Evolutionary conservation across 2,888 invertebrate genomes (phyloP).

Genomic region (Phengaris arion): DNA sequence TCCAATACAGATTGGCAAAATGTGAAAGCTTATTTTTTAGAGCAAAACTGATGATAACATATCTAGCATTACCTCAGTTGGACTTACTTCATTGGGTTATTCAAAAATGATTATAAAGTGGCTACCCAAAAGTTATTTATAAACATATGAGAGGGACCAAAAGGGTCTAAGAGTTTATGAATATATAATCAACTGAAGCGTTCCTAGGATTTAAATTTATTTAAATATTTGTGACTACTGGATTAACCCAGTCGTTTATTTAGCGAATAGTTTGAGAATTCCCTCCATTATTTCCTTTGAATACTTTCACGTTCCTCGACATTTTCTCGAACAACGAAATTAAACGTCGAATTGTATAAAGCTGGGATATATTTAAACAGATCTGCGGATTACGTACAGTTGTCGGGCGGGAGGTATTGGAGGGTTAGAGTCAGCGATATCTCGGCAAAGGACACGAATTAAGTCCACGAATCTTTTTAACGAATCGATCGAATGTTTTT

Average conservation of each 20-base stretch:
- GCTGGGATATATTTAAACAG: conserved; percentile 26
- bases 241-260: not conserved
- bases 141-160: not conserved
- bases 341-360: conserved; percentile 23
- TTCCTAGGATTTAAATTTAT: conserved; percentile 12
- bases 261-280: not conserved
- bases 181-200: conserved; percentile 21
- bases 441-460: conserved; percentile 11
- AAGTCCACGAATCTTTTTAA: conserved; percentile 1
- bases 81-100: not conserved
- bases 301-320: not conserved
- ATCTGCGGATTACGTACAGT: conserved; percentile 25
- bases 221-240: conserved; percentile 13
- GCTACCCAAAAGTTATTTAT: conserved; percentile 13
- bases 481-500: not conserved
- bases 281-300: conserved; percentile 4
- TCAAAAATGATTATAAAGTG: conserved; percentile 19
- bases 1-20: too few relatives aligned
- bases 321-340: conserved; percentile 10
- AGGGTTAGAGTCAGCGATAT: conserved; percentile 8
- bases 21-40: too few relatives aligned
- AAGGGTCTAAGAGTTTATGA: conserved; percentile 26
- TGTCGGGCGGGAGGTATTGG: conserved; percentile 23
- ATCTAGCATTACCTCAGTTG: not conserved
- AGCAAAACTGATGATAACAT: not conserved